Base-by-base conservation (phyloP, 2,113 vertebrate species). In the Brachyhypopomus gauderio region DNA sequence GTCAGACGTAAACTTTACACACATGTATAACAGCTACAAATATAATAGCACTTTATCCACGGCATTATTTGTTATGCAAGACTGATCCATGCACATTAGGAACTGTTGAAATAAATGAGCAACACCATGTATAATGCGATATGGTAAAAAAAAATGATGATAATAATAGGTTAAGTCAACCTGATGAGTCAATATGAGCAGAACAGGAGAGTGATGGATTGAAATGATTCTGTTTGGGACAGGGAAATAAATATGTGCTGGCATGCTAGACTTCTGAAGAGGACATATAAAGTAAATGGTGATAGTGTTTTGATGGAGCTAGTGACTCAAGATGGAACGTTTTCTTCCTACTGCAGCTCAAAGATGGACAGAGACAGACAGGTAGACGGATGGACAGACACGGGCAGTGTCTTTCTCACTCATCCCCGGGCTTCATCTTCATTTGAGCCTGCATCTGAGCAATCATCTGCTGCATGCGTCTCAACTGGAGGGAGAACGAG, bases 391-490 rank as follows among this genome's bases (percentile, higher is more conserved):
- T 0, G 60, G 45, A 80, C 6, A 77, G n/a, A 69, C 0, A 69
- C 30, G 75, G 19, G 38, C 60, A 60, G 38, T 2, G 52, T 75
- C 58, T 34, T 58, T 71, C 83, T 94, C 78, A 96, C 76, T 96
- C 95, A 12, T 96, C 95, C 2, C 90, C 91, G 0, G 91, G 91
- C 86, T 96, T 94, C 92, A 94, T 95, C 88, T 93, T 93, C 95
- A 97, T 95, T 85, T 95, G 95, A 59, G 95, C 95, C 88, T 95
- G 94, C 95, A 96, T 96, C 82, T 95, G 94, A 58, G 92, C 91
- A 56, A 96, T 95, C 95, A 97, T 96, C 91, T 97, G 93, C 87
- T 97, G 95, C 94, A 95, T 96, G 86, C 95, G 93, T 76, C 94
- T 94, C 90, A 96, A 87, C 95, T 96, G 86, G 67, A 25, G 48